Conservation (phyloP, 2,888 invertebrate species). For the Tuberolachnus salignus region DNA sequence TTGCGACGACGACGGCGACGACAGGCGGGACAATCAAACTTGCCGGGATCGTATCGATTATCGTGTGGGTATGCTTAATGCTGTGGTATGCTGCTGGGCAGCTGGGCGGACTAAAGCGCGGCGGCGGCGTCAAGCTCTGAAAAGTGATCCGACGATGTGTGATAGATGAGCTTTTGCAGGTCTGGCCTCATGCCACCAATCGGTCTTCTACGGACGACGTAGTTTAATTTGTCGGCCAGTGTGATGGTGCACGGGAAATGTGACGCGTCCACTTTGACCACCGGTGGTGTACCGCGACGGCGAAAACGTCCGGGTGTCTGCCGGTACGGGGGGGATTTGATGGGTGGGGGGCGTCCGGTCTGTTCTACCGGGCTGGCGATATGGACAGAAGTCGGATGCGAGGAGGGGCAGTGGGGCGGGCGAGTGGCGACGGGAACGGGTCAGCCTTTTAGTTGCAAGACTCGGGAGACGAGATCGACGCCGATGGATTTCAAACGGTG, state of each 20-base stretch:
- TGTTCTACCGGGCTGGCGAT: not conserved
- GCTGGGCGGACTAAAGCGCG: constrained; percentile 49
- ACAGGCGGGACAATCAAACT: not conserved
- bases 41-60: not conserved
- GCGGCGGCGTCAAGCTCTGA: constrained; percentile 66
- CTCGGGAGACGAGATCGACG: constrained; percentile 35
- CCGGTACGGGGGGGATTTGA: not conserved
- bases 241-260: constrained; percentile 44
- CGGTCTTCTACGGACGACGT: constrained; percentile 52
- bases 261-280: constrained; percentile 52
- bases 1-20: not conserved
- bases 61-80: not conserved
- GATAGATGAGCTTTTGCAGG: constrained; percentile 75
- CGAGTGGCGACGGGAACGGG: not conserved
- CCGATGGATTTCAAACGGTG: constrained; percentile 34
- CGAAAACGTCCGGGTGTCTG: not conserved
- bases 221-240: constrained; percentile 53
- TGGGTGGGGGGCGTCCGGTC: not conserved
- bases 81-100: constrained; percentile 56
- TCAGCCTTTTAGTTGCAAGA: constrained; percentile 50
- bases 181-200: constrained; percentile 61
- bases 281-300: not conserved
- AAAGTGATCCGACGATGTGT: constrained; percentile 80
- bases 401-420: not conserved
- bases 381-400: not conserved